Percentiles rank a stretch among this genome's conserved stretches.
Evolutionary conservation across 2,113 vertebrate genomes (phyloP).

Genomic region (Mungos mungo): DNA sequence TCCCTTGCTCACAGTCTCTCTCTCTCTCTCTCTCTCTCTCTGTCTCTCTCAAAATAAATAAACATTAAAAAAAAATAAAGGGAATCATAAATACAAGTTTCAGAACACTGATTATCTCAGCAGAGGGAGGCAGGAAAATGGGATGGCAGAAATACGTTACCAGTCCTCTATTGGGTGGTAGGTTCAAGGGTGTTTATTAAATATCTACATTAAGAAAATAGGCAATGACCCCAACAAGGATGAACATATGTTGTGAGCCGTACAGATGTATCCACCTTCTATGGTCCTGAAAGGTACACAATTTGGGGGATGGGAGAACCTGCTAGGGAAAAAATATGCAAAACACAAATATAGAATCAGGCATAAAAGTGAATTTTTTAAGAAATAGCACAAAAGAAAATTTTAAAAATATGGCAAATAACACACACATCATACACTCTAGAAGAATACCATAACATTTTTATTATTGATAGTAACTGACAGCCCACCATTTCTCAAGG

Average conservation of each 20-base stretch:
- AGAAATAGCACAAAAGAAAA: background rate
- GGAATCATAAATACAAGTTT: background rate
- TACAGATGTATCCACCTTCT: rapidly evolving
- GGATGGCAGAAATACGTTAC: background rate
- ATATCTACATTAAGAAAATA: background rate
- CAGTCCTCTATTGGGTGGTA: background rate
- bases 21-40: too few relatives aligned
- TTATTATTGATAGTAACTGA: background rate
- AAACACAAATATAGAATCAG: background rate
- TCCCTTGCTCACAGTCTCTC: too few relatives aligned
- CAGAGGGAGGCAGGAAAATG: background rate
- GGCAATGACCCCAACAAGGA: background rate
- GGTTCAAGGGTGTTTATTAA: background rate
- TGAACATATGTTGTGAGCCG: background rate
- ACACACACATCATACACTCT: background rate
- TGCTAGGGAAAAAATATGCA: background rate
- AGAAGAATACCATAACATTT: background rate
- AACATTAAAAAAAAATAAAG: background rate
- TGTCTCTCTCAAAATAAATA: too few relatives aligned
- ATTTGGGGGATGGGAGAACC: background rate
- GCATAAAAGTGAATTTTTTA: background rate
- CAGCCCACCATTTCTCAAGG: background rate
- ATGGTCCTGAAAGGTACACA: background rate
- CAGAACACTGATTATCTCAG: background rate
- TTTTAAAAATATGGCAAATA: background rate